phyloP scores from a whole-genome alignment of 2,888 invertebrate genomes.

The Chalcosyrphus nemorum region DNA sequence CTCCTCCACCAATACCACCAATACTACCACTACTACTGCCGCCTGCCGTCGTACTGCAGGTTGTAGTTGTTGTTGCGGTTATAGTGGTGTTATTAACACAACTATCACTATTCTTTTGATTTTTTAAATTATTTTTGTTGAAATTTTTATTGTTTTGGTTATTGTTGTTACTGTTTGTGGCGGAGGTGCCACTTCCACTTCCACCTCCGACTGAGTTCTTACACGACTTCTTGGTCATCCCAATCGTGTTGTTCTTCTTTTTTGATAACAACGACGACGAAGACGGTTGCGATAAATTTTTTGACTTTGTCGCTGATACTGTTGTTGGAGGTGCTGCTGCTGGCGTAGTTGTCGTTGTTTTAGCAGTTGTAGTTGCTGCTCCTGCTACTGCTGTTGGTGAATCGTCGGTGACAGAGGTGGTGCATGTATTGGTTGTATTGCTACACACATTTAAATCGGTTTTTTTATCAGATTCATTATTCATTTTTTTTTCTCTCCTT shows the following conservation, averaged over 20 bases:
- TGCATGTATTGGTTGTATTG: constrained; percentile 77
- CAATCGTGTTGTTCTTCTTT: constrained; percentile 62
- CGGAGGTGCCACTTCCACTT: constrained; percentile 40
- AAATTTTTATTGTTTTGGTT: constrained; percentile 68
- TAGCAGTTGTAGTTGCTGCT: constrained; percentile 65
- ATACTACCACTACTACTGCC: constrained; percentile 51
- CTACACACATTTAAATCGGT: constrained; percentile 80
- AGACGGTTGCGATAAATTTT: constrained; percentile 56
- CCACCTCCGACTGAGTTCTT: constrained; percentile 54
- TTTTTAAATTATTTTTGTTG: constrained; percentile 72
- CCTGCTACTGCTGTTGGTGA: constrained; percentile 71
- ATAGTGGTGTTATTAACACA: constrained; percentile 73
- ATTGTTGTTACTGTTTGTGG: constrained; percentile 57
- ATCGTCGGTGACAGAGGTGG: constrained; percentile 75
- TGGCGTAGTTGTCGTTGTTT: constrained; percentile 38
- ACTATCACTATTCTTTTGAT: constrained; percentile 71
- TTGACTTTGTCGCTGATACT: constrained; percentile 72
- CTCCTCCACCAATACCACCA: constrained; percentile 48
- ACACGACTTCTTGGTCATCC: constrained; percentile 68
- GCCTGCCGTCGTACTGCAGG: constrained; percentile 42
- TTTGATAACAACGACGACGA: constrained; percentile 52
- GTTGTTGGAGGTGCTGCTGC: constrained; percentile 65
- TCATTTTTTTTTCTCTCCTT: constrained; percentile 75
- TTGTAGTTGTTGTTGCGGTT: constrained; percentile 73
- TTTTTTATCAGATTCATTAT: constrained; percentile 81